These are phyloP conservation scores for Nymphicus hollandicus DNA, from an alignment of 2,113 vertebrate genomes.

Conservation along the genomic window DNA sequence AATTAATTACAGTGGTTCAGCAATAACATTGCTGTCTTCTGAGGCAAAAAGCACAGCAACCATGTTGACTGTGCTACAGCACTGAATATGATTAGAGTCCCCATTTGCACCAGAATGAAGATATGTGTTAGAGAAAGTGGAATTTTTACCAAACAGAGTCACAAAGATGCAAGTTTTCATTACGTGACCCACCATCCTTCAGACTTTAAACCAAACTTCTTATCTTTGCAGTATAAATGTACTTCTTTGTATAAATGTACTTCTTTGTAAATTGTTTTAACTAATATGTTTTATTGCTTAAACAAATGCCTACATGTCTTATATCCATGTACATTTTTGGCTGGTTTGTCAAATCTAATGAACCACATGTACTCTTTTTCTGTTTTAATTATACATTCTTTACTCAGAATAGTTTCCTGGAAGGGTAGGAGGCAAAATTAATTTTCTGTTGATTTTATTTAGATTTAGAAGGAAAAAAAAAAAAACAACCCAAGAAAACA, in stretches of 20 bases:
- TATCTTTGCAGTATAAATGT: not conserved
- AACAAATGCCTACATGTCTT: not conserved
- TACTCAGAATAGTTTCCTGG: not conserved
- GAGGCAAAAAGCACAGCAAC: not conserved
- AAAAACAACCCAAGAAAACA: not conserved
- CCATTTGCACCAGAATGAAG: not conserved
- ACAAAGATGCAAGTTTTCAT: not conserved
- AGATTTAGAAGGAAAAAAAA: not conserved
- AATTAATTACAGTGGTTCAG: not conserved
- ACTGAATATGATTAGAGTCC: fast-evolving
- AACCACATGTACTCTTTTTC: not conserved
- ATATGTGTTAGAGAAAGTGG: not conserved
- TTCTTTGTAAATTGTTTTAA: not conserved
- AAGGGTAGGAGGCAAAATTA: not conserved
- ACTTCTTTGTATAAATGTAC: not conserved
- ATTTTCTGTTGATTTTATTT: not conserved
- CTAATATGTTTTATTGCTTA: not conserved
- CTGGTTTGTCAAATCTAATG: not conserved
- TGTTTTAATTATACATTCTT: not conserved
- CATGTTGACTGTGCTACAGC: fast-evolving
- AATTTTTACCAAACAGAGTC: not conserved
- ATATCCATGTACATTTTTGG: not conserved
- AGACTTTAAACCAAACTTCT: not conserved
- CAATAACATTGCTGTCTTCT: not conserved
- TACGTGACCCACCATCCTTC: not conserved